These are phyloP conservation scores for Gallinago paraguaiae DNA, from an alignment of 2,113 vertebrate genomes.

Conservation along the genomic window DNA sequence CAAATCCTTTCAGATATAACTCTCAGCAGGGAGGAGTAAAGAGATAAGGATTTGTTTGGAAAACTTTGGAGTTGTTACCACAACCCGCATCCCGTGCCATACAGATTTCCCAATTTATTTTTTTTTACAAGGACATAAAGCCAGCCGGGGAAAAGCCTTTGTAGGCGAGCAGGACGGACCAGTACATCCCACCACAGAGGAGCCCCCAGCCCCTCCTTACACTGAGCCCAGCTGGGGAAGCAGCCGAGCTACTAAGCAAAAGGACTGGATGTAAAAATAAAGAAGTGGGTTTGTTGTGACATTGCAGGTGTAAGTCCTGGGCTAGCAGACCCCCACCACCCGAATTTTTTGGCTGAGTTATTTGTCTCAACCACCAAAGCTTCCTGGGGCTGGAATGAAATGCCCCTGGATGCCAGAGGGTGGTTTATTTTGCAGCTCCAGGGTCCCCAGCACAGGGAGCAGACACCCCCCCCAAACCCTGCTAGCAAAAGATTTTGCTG, in stretches of 20 bases:
- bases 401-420: no score
- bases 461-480: background rate
- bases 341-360: background rate
- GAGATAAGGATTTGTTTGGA: background rate
- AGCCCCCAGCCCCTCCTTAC: background rate
- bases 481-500: background rate
- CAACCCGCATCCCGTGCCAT: background rate
- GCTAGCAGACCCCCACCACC: background rate
- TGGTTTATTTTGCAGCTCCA: background rate
- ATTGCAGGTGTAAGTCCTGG: fast-evolving
- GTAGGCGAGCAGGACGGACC: background rate
- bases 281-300: background rate
- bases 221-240: background rate
- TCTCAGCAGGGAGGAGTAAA: background rate
- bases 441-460: background rate
- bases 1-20: background rate
- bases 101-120: background rate
- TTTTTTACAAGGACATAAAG: background rate
- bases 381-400: no score
- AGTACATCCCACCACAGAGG: background rate
- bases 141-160: background rate
- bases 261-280: background rate
- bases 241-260: background rate
- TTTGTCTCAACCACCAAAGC: background rate
- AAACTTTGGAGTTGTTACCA: background rate